Base-by-base conservation (phyloP, 2,888 invertebrate genomes). In the Phanerotoma sp. region DNA sequence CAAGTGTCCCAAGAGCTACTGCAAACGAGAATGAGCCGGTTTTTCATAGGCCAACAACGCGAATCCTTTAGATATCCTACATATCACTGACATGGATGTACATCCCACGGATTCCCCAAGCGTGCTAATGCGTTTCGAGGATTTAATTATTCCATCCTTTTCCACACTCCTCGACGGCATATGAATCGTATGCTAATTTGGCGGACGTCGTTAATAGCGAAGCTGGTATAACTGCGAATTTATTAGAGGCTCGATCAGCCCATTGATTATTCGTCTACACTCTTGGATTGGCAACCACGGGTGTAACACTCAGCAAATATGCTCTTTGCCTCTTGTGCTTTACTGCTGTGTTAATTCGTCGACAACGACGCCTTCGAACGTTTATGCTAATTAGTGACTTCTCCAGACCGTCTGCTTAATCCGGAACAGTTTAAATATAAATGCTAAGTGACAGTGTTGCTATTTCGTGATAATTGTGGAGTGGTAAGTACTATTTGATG, bases 171-270 rank as follows among this genome's bases (percentile, higher is more conserved):
- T 53, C 57, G 56, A 51, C 60, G 61, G 68, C 65, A 68, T 68
- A 67, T 72, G 68, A 69, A 72, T 68, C 67, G 64, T 67, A 68
- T 69, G 69, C 63, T 68, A 68, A 70, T 71, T 54, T 66, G 60
- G 63, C 61, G 62, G 60, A 51, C 60, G 42, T 59, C 58, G 60
- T 63, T 66, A 66, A 66, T 66, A 62, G 60, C 62, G 54, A 15
- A 6, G 49, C 59, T 46, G 55, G 53, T 57, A 61, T 53, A 46
- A 56, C 54, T 54, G 55, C 55, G 55, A 54, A 60, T 63, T 61
- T 60, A 63, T 61, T 58, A 61, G 44, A 57, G 51, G 45, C 38
- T 49, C 15, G 15, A 40, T 54, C 41, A 25, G 37, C 21, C 22
- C 20, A 44, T 48, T 47, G 42, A 54, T 54, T 54, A 54, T 48